Base-by-base conservation (phyloP, 1,140 invertebrate species). In the Drosophila santomea region DNA sequence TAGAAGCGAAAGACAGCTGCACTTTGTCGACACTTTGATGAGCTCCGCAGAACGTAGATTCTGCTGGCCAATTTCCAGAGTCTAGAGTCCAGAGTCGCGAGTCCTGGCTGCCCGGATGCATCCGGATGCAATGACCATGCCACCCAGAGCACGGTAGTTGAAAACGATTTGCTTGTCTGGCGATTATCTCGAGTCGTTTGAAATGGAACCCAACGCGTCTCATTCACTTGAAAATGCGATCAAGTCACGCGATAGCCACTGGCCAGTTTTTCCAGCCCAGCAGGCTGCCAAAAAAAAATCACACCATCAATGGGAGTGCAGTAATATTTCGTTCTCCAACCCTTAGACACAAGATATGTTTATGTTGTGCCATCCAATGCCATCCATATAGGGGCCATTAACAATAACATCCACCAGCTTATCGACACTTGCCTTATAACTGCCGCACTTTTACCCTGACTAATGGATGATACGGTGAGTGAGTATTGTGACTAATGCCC, bases 21-120 rank as follows among this genome's bases (percentile, higher is more conserved):
- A 71, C 48, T 75, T 59, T 85, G 81, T 84, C 73, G 77, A 84
- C 80, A 83, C 71, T 76, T 83, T 83, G 80, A 83, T 83, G 75
- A 83, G 80, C 80, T 81, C 72, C 12, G 32, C 32, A 32, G 8
- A 32, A 8, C 11, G 12, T 12, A 36, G 32, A 36, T 69, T 55
- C 47, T 47, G 47, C 36, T 50, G 56, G 20, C 56, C 56, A 80
- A 80, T 61, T 69, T 69, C 20, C 20, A 20, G 20, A 1, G 20
- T 20, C 20, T 2, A 20, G 20, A 20, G 20, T 20, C 1, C 1
- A 20, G 20, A 43, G 41, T 20, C 3, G 17, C 8, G 32, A 69
- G 52, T 74, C 72, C 73, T 74, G 71, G 48, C 38, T 39, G 14
- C 4, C 14, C 14, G 38, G 38, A 10, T 14, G 38, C 36, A 51